Base-by-base conservation (phyloP, 2,888 invertebrate species). In the Crematogaster levior region DNA sequence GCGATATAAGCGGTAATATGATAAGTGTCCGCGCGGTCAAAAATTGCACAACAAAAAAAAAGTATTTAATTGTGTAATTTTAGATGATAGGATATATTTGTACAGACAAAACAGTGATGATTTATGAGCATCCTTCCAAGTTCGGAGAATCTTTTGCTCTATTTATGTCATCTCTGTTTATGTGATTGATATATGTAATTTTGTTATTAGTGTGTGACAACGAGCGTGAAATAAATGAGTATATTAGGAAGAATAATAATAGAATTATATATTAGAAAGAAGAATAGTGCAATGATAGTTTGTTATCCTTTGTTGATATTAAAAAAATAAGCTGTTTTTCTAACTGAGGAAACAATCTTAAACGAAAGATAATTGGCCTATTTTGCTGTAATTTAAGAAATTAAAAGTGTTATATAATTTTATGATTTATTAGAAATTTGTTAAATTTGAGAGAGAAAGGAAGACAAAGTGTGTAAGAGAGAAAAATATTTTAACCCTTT, bases 31-130 rank as follows among this genome's bases (percentile, higher is more conserved):
- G 56, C n/a, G 1, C 5, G 21, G 18, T 43, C 12, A n/a, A n/a
- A n/a, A n/a, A n/a, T n/a, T n/a, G n/a, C n/a, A n/a, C 40, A 30
- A 60, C 24, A 24, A 53, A n/a, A n/a, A n/a, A n/a, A n/a, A n/a
- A n/a, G 27, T 7, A 12, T 21, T 37, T 53, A 48, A 66, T 51
- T 43, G 24, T 75, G 51, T n/a, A 43, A 34, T 74, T 61, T 61
- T 53, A 0, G 1, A 37, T 43, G 65, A 75, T 46, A 43, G 2
- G n/a, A 1, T 43, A 43, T 53, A 21, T 15, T 27, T 43, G 12
- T 51, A 37, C 21, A 12, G 15, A 43, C 21, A 30, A 77, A 66
- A 74, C 6, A 73, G 27, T 53, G 18, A 80, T 27, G 12, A 30
- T 73, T 63, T 65, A 18, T 0, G 34, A 75, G 15, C 21, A 34